Base-by-base conservation (phyloP, 2,888 invertebrate species). In the Fabriciana adippe region DNA sequence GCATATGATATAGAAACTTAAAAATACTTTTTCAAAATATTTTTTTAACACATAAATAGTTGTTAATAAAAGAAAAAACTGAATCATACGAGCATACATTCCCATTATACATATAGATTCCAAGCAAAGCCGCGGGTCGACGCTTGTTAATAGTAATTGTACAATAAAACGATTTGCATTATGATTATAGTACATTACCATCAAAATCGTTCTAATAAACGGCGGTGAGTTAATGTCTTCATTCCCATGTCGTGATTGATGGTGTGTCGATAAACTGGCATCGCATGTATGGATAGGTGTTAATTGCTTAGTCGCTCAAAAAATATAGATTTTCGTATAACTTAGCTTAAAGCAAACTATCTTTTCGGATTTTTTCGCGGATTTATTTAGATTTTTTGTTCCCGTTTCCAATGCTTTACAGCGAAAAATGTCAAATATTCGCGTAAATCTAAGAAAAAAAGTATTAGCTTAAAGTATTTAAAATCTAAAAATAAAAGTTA, bases 161-260 rank as follows among this genome's bases (percentile, higher is more conserved):
- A 74, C 75, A 72, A 84, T 87, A 86, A 88, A 87, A 79, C 83
- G 85, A 82, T 88, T 87, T 84, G 86, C 86, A 88, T 87, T 86
- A 88, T 84, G 63, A 75, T 64, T 66, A 72, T 62, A 64, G 62
- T 64, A 66, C 67, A 69, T 71, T 71, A 71, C 66, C 55, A 82
- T 83, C 83, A 48, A 83, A 88, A 87, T 88, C 86, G 87, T 86
- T 86, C 87, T 85, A 89, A 90, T 89, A 90, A 89, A 88, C 78
- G 77, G 48, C 55, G 41, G 47, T 54, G 15, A 48, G 31, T 64
- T 67, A 85, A 89, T 86, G 85, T 87, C 89, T 89, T 89, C 85
- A 90, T 88, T 18, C 77, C 78, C 68, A 78, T 41, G 35, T 78
- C 79, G 78, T 81, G 69, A 71, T 71, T 66, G 72, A 72, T 73